Conservation (phyloP, 1,140 invertebrate species). For the Coboldia fuscipes region DNA sequence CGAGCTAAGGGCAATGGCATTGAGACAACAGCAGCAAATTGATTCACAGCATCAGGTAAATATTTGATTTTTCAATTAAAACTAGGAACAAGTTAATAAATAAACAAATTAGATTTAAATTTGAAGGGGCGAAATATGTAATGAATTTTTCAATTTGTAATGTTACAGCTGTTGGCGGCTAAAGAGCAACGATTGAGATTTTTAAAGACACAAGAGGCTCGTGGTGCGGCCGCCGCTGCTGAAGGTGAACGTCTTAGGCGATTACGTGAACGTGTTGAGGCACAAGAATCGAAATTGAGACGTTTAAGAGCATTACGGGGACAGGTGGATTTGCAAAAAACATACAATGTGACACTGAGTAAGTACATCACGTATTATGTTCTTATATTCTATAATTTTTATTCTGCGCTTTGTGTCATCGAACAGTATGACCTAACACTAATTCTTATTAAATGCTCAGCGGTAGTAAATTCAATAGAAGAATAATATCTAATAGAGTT, state of each 20-base stretch:
- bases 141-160: background rate
- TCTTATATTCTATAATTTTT: too few relatives aligned
- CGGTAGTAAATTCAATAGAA: too few relatives aligned
- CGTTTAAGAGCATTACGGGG: constrained; percentile 73
- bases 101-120: too few relatives aligned
- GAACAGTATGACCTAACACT: too few relatives aligned
- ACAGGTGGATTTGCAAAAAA: constrained; percentile 78
- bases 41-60: constrained; percentile 65
- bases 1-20: constrained; percentile 89
- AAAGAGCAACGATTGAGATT: constrained; percentile 84
- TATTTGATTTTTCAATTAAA: too few relatives aligned
- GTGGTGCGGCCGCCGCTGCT: constrained; percentile 37
- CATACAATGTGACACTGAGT: constrained; percentile 80
- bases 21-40: constrained; percentile 88
- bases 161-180: constrained; percentile 71
- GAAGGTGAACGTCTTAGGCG: constrained; percentile 72
- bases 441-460: too few relatives aligned
- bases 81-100: too few relatives aligned
- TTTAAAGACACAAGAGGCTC: constrained; percentile 76
- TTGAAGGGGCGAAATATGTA: background rate
- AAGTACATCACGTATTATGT: constrained; percentile 27
- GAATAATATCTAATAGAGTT: too few relatives aligned
- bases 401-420: too few relatives aligned
- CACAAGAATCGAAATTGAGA: constrained; percentile 80
- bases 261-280: constrained; percentile 74